These are phyloP conservation scores for Perodicticus potto DNA, from an alignment of 2,797 vertebrate genomes.

Conservation along the genomic window DNA sequence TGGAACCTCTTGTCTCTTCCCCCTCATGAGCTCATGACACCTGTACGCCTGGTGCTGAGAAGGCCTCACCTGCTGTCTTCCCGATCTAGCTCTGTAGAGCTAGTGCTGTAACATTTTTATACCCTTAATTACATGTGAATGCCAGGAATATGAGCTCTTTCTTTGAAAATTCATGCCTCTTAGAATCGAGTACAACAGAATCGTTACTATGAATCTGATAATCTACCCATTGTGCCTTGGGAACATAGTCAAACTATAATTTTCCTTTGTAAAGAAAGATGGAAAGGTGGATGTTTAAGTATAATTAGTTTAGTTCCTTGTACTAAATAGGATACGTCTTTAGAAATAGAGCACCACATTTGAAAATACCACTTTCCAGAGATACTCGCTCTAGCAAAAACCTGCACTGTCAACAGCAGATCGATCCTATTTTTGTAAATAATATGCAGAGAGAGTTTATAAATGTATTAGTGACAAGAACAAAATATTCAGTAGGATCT, in stretches of 20 bases:
- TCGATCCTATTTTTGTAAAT: not conserved
- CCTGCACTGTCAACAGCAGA: not conserved
- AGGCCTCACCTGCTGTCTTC: accelerated
- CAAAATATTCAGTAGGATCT: not conserved
- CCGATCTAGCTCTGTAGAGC: not conserved
- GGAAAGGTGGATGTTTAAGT: not conserved
- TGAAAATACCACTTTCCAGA: conserved; percentile 38
- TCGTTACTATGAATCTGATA: not conserved
- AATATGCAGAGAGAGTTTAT: not conserved
- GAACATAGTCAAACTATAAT: not conserved
- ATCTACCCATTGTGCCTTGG: not conserved
- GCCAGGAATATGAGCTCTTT: not conserved
- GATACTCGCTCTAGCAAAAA: not conserved
- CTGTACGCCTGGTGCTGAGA: no score
- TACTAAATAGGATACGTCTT: not conserved
- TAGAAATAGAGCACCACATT: not conserved
- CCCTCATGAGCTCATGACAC: no score
- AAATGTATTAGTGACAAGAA: not conserved
- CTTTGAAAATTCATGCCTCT: not conserved
- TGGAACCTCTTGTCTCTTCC: not conserved
- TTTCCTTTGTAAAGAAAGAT: conserved; percentile 8
- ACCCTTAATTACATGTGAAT: not conserved
- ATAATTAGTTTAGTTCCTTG: not conserved
- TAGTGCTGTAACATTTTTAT: not conserved
- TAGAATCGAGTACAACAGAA: not conserved